Percentiles rank a stretch among this genome's conserved stretches.
phyloP scores from a whole-genome alignment of 2,888 invertebrate species.

The Tanypteryx hageni region DNA sequence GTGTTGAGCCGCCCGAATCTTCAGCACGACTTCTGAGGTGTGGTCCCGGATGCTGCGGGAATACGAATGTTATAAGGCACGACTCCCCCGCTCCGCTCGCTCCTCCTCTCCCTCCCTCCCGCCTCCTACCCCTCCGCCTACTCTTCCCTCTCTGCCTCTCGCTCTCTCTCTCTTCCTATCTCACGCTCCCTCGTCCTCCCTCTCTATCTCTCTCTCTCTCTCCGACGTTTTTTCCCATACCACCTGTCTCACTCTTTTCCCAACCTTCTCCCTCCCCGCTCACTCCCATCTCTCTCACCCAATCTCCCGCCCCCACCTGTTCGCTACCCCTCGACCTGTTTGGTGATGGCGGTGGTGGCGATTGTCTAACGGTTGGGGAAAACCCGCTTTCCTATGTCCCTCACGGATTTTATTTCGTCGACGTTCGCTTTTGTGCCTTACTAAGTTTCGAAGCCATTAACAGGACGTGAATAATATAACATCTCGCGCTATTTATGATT shows the following conservation, averaged over 20 bases:
- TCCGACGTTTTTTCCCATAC: background rate
- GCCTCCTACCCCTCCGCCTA: background rate
- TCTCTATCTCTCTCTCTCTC: background rate
- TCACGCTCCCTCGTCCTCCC: background rate
- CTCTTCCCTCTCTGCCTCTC: background rate
- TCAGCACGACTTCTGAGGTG: conserved; percentile 61
- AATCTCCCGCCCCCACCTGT: background rate
- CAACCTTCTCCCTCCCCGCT: background rate
- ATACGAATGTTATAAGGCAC: conserved; percentile 61
- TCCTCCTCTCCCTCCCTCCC: background rate
- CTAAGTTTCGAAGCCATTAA: background rate
- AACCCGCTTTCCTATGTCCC: background rate
- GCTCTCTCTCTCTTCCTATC: background rate
- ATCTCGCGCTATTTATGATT: background rate
- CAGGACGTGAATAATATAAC: background rate
- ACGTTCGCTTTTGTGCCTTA: background rate
- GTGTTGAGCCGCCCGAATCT: conserved; percentile 56
- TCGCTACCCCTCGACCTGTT: background rate
- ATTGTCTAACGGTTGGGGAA: conserved; percentile 50
- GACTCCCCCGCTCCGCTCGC: background rate
- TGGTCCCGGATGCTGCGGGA: conserved; percentile 61
- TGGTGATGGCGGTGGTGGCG: conserved; percentile 1
- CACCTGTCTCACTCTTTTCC: background rate
- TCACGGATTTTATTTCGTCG: background rate
- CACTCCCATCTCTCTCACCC: too few species aligned